Percentiles rank a stretch among this genome's conserved stretches.
Evolutionary conservation across 2,113 vertebrate genomes (phyloP).

Genomic region (Erpornis zantholeuca): DNA sequence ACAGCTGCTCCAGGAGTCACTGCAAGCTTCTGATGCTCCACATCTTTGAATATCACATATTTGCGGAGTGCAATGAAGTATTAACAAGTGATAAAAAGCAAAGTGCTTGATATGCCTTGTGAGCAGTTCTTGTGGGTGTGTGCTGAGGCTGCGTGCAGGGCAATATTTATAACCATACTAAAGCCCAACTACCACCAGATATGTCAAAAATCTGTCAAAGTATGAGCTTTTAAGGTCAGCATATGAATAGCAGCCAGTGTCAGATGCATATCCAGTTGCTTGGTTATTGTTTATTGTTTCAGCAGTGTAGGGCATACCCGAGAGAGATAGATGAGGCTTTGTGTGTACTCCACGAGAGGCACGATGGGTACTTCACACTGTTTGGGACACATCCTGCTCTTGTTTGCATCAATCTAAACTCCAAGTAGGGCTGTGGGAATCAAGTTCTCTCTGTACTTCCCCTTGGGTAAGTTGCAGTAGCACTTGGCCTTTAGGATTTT

Average conservation of each 20-base stretch:
- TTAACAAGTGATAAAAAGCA: not conserved
- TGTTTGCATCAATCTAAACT: not conserved
- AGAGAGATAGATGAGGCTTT: constrained; percentile 38
- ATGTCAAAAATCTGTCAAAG: constrained; percentile 46
- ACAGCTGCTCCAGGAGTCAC: not conserved
- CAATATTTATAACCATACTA: not conserved
- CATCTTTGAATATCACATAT: not conserved
- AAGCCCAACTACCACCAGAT: not conserved
- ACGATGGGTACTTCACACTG: not conserved
- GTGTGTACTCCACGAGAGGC: not conserved
- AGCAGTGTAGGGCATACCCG: not conserved
- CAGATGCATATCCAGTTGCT: not conserved
- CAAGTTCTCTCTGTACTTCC: constrained; percentile 3
- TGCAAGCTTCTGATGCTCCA: not conserved
- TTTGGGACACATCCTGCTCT: not conserved
- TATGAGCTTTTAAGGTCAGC: constrained; percentile 54
- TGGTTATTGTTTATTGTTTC: constrained; percentile 58
- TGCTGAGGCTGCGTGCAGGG: not conserved
- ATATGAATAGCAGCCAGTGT: constrained; percentile 43
- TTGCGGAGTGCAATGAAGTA: not conserved
- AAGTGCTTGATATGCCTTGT: not conserved
- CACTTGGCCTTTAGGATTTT: constrained; percentile 2
- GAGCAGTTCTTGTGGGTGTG: not conserved
- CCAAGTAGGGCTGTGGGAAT: not conserved
- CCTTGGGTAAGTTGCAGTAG: not conserved